Conservation (phyloP, 1,140 invertebrate genomes). For the Drosophila pachea region DNA sequence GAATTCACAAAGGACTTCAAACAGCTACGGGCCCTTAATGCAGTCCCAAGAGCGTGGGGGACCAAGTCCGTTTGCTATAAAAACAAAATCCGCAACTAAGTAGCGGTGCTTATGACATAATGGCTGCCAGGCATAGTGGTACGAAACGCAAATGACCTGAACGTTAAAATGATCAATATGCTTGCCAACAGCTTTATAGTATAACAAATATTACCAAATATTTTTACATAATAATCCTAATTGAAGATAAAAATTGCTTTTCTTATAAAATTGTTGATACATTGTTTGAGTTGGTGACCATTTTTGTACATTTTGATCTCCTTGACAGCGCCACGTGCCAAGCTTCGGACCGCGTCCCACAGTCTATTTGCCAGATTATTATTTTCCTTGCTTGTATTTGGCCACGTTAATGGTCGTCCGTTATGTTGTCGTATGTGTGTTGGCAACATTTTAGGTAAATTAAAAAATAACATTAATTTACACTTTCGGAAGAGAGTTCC, state of each 20-base stretch:
- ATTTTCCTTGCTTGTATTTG: constrained; percentile 44
- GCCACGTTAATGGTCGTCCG: constrained; percentile 25
- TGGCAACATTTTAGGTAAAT: constrained; percentile 66
- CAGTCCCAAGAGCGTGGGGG: constrained; percentile 13
- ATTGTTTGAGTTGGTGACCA: too few species aligned
- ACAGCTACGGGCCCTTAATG: constrained; percentile 32
- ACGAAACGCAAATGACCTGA: too few species aligned
- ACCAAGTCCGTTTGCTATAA: constrained; percentile 39
- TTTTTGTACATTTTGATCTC: constrained; percentile 1
- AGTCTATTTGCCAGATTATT: constrained; percentile 12
- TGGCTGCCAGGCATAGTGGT: constrained; percentile 52
- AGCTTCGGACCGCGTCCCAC: not conserved
- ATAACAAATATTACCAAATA: not conserved
- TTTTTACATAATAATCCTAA: too few species aligned
- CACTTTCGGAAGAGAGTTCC: not conserved
- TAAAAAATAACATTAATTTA: constrained; percentile 71
- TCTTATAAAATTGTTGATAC: too few species aligned
- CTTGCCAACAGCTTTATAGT: too few species aligned
- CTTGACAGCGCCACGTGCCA: not conserved
- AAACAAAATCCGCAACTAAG: constrained; percentile 72
- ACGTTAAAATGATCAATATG: not conserved
- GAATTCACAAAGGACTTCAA: constrained; percentile 63
- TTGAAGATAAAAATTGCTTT: too few species aligned
- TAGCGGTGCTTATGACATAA: constrained; percentile 71
- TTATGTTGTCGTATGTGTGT: constrained; percentile 7